Evolutionary conservation across 1,140 invertebrate genomes (phyloP).

Genomic region (Nephotettix cincticeps): DNA sequence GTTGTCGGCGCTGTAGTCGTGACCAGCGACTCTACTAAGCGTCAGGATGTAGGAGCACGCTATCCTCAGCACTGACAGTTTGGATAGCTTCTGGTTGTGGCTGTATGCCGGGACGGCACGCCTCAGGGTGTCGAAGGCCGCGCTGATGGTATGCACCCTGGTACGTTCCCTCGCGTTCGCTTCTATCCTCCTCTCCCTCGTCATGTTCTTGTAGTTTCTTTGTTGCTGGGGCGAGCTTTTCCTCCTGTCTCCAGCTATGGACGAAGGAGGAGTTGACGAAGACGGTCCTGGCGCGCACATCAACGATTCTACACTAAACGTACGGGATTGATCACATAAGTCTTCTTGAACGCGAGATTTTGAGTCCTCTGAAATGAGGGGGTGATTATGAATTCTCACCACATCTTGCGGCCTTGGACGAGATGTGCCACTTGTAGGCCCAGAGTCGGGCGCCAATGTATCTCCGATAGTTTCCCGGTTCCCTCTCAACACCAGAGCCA

Average conservation of each 20-base stretch:
- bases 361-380: not conserved
- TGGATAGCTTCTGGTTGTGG: constrained; percentile 90
- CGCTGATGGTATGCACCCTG: constrained; percentile 91
- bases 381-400: constrained; percentile 12
- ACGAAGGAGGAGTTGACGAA: not conserved
- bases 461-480: constrained; percentile 39
- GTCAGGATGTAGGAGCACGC: constrained; percentile 90
- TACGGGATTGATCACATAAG: constrained; percentile 46
- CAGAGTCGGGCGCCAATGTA: constrained; percentile 2
- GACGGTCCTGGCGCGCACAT: constrained; percentile 37
- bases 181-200: constrained; percentile 84
- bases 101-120: constrained; percentile 85
- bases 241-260: constrained; percentile 25
- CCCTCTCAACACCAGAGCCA: constrained; percentile 47
- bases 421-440: constrained; percentile 44
- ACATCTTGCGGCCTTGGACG: constrained; percentile 43
- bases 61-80: constrained; percentile 86
- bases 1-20: constrained; percentile 55
- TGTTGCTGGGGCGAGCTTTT: constrained; percentile 49
- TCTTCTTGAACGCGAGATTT: not conserved
- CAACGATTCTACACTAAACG: constrained; percentile 46
- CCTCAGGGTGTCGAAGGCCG: constrained; percentile 87
- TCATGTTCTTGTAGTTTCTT: constrained; percentile 95
- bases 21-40: constrained; percentile 65
- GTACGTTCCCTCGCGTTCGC: constrained; percentile 91